Evolutionary conservation across 2,888 invertebrate genomes (phyloP).

Genomic region (Neocrepidodera transversa): DNA sequence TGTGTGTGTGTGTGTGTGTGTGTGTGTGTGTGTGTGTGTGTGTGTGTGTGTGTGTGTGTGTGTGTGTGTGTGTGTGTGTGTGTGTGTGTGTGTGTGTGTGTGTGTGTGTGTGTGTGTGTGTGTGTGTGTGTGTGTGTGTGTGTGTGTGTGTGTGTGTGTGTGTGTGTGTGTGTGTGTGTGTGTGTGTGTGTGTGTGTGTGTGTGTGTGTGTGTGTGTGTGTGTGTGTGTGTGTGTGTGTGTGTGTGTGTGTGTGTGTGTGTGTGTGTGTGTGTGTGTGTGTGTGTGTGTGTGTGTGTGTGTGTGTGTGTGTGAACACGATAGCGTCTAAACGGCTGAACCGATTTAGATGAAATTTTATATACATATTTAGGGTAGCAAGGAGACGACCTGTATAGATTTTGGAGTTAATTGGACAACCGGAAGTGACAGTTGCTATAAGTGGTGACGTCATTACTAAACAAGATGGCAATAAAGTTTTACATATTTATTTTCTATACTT

Average conservation of each 20-base stretch:
- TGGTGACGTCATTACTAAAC: no score
- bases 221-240: constrained; percentile 6
- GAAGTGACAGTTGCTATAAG: no score
- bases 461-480: no score
- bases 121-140: constrained; percentile 12
- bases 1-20: constrained; percentile 9
- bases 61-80: constrained; percentile 10
- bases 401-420: no score
- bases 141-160: constrained; percentile 8
- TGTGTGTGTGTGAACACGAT: no score
- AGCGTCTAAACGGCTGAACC: no score
- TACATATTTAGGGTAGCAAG: no score
- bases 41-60: constrained; percentile 12
- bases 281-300: constrained; percentile 10
- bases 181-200: constrained; percentile 7
- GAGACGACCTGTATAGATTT: no score
- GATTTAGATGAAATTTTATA: no score
- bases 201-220: constrained; percentile 6
- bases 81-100: constrained; percentile 10
- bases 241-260: constrained; percentile 1
- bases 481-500: no score
- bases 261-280: constrained; percentile 7
- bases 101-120: constrained; percentile 12
- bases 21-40: constrained; percentile 12
- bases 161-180: constrained; percentile 3